Base-by-base conservation (phyloP, 2,797 vertebrate genomes). In the Xerus rutilus region DNA sequence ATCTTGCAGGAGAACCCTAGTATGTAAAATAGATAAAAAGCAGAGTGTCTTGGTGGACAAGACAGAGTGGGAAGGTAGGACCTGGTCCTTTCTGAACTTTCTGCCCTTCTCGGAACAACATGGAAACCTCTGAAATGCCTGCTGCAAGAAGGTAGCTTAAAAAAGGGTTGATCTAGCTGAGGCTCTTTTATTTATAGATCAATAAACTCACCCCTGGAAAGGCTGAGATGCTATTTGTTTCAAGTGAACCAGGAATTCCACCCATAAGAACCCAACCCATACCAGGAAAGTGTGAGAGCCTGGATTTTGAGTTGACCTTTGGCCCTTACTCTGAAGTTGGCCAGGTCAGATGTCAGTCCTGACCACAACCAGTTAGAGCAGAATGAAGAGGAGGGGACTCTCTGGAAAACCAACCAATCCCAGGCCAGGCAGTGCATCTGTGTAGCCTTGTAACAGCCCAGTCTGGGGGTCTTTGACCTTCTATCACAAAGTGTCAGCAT, bases 21-120 rank as follows among this genome's bases (percentile, higher is more conserved):
- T 78, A 59, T 76, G 28, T 87, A 25, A 94, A 94, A 76, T 67
- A 79, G 45, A 88, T 35, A 25, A 76, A 94, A 91, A 90, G 10
- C 54, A 76, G 47, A 69, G 45, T 91, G 47, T 73, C 83, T 81
- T 87, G 18, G 20, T 45, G 52, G n/a, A 28, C 14, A 32, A 52
- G 17, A 78, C 7, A 81, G 1, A 5, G 5, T 62, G 3, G 9
- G 14, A 11, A 69, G 54, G 67, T 30, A 89, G 30, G 1, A 79
- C 35, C 43, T 13, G 18, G 2, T 54, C 45, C 47, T 62, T 25
- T 25, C 59, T 62, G 59, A 25, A 23, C 59, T 21, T 84, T 70
- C 18, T 54, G 49, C 35, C 52, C 28, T 74, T 59, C 69, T 12
- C 28, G 49, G 30, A 52, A 23, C 35, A 70, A 39, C 20, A 5